Evolutionary conservation across 2,888 invertebrate species (phyloP).

Genomic region (Busseola fusca): DNA sequence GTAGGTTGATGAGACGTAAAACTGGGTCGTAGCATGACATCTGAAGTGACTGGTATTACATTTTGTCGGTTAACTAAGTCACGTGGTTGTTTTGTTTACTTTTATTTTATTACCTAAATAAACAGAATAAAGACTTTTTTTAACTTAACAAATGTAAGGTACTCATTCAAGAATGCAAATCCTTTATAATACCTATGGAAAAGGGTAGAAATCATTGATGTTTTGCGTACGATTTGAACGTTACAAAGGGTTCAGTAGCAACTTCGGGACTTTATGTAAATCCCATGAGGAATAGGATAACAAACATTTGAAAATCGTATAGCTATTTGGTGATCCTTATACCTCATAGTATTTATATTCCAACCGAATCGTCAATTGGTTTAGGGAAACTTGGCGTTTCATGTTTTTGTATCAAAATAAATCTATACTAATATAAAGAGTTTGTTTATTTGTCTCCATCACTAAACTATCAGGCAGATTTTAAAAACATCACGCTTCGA

Average conservation of each 20-base stretch:
- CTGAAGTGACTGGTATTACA: too few species aligned
- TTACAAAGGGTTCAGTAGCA: slow-evolving; percentile 17
- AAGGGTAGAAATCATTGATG: slow-evolving; percentile 21
- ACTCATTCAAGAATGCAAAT: background rate
- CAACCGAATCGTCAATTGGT: background rate
- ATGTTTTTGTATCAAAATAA: background rate
- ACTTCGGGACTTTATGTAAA: slow-evolving; percentile 4
- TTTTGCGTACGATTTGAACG: slow-evolving; percentile 32
- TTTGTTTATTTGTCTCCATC: background rate
- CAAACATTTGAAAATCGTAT: slow-evolving; percentile 24
- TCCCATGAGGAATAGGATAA: background rate
- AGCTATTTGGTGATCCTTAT: slow-evolving; percentile 29
- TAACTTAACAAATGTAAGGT: background rate
- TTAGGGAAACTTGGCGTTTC: background rate
- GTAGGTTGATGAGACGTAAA: too few species aligned
- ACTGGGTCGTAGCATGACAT: too few species aligned
- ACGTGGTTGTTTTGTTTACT: too few species aligned
- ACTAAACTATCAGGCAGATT: background rate
- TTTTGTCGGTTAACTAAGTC: too few species aligned
- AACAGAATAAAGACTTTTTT: slow-evolving; percentile 1
- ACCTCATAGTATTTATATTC: slow-evolving; percentile 8
- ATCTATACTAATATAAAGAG: background rate
- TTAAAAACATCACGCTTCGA: background rate
- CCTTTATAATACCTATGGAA: background rate
- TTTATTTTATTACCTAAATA: too few species aligned